phyloP scores from a whole-genome alignment of 1,140 invertebrate species.

The Heterodera schachtii region DNA sequence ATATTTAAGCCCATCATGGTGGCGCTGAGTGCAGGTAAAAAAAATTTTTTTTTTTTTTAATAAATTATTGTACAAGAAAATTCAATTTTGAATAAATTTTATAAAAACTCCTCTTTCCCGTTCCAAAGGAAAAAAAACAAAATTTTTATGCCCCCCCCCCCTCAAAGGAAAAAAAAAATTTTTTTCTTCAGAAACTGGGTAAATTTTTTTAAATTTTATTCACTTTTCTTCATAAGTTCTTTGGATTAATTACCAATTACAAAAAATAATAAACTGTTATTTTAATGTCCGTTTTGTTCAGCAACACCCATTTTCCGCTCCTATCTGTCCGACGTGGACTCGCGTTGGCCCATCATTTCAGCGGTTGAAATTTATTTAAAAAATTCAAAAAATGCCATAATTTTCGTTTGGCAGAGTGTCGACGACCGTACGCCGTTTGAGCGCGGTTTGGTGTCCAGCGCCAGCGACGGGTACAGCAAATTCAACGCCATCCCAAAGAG shows the following conservation, averaged over 20 bases:
- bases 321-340: slow-evolving; percentile 89
- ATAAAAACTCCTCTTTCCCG: too few species aligned
- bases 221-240: too few species aligned
- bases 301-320: slow-evolving; percentile 92
- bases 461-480: slow-evolving; percentile 70
- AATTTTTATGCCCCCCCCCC: too few species aligned
- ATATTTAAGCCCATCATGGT: slow-evolving; percentile 85
- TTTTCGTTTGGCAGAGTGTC: slow-evolving; percentile 71
- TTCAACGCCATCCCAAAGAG: slow-evolving; percentile 87
- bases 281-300: not conserved
- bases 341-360: slow-evolving; percentile 73
- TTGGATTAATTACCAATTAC: too few species aligned
- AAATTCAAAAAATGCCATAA: not conserved
- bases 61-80: too few species aligned
- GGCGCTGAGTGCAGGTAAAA: slow-evolving; percentile 81
- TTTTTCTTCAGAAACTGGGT: too few species aligned
- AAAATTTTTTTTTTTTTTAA: not conserved
- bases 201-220: too few species aligned
- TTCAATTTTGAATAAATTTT: too few species aligned
- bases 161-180: too few species aligned
- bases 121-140: too few species aligned
- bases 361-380: slow-evolving; percentile 26
- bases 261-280: too few species aligned
- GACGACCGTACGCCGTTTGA: slow-evolving; percentile 94
- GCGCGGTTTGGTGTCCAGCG: slow-evolving; percentile 75